Conservation (phyloP, 2,797 vertebrate species). For the Chelon labrosus region DNA sequence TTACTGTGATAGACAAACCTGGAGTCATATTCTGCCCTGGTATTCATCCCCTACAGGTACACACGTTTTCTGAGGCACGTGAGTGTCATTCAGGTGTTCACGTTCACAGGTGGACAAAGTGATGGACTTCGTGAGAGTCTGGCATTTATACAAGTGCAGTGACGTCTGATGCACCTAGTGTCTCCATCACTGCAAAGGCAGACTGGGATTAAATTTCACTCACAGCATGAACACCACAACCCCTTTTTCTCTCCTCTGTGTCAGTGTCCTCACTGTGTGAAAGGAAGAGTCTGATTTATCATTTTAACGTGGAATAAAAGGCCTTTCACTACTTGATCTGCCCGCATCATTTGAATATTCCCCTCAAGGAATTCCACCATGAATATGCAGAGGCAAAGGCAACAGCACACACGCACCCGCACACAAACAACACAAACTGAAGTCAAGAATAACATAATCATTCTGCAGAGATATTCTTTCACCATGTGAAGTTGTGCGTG, state of each 20-base stretch:
- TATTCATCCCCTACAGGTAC: background rate
- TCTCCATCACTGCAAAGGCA: no score
- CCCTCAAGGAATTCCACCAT: conserved; percentile 18
- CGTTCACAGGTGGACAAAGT: no score
- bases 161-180: no score
- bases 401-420: conserved; percentile 7
- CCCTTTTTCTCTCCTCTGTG: background rate
- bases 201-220: background rate
- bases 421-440: background rate
- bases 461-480: background rate
- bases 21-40: background rate
- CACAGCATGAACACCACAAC: background rate
- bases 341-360: conserved; percentile 13
- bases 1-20: no score
- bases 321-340: conserved; percentile 10
- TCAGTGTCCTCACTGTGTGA: background rate
- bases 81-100: background rate
- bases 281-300: background rate
- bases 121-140: no score
- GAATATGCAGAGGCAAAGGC: conserved; percentile 7
- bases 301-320: conserved; percentile 30
- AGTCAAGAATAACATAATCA: background rate
- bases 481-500: background rate
- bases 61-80: background rate
- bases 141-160: no score